Evolutionary conservation across 2,113 vertebrate genomes (phyloP), one percentile per base, ranked within the genome.

Genomic region (Pithys albifrons): DNA sequence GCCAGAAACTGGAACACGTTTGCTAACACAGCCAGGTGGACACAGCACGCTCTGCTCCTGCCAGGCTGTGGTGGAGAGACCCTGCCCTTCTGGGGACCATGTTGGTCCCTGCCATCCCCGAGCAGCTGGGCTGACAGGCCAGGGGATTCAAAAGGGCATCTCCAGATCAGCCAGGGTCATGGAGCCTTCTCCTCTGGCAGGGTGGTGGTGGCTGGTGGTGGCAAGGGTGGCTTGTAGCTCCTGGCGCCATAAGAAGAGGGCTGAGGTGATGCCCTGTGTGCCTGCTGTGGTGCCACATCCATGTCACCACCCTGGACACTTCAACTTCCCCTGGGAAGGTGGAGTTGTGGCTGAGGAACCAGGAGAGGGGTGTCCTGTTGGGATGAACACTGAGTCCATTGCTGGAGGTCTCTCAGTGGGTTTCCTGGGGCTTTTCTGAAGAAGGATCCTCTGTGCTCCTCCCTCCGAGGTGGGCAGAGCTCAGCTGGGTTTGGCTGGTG

Each of bases 1-100:
- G 28, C 10, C 37, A 7, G 67, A 19, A 35, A 18, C 5, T 7
- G 37, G 29, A 71, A 43, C 0, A 0, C 1, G 2, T 27, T 59
- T 54, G 54, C 45, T 51, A 8, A 14, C 1, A 12, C 15, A 17
- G 33, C 43, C 65, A 52, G n/a, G 17, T 25, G 24, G 46, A n/a
- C 29, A 16, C 15, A 6, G 39, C 49, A 23, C 9, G 0, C 13
- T 66, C 51, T 0, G 5, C 67, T 86, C 7, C 48, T 43, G 54
- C 70, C 69, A 41, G 54, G 72, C 58, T 17, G 1, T 3, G 1
- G 3, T 1, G 15, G 18, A 41, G 23, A 43, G 18, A 74, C 33
- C 74, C 37, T 14, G 29, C 12, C 51, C n/a, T 57, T 19, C 18
- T 54, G 3, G 3, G 76, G 62, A 39, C 12, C 4, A 0, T 9